A percentile compares a stretch with the other conserved stretches of the same genome.
phyloP scores from a whole-genome alignment of 2,797 vertebrate genomes.

The Hippoglossus hippoglossus region DNA sequence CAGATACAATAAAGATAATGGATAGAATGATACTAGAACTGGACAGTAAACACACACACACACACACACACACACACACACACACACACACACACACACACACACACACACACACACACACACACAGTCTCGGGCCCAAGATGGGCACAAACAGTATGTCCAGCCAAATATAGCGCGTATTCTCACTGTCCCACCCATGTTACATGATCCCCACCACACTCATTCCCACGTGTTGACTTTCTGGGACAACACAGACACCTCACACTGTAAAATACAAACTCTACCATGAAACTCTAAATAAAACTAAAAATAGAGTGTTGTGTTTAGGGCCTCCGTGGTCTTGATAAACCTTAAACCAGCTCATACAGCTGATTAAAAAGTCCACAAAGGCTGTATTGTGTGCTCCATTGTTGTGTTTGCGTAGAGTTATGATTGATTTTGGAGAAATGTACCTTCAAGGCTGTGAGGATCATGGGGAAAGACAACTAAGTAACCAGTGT shows the following conservation, averaged over 20 bases:
- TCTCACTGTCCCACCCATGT: conserved; percentile 62
- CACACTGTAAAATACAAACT: conserved; percentile 55
- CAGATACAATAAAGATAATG: not conserved
- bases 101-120: conserved; percentile 25
- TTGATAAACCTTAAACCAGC: not conserved
- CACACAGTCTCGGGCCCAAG: conserved; percentile 65
- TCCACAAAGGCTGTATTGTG: not conserved
- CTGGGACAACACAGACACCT: conserved; percentile 44
- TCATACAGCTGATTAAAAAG: conserved; percentile 28
- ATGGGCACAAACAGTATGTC: conserved; percentile 79
- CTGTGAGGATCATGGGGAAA: conserved; percentile 1
- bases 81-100: conserved; percentile 33
- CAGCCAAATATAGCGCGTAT: conserved; percentile 81
- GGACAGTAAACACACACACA: conserved; percentile 20
- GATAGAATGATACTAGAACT: not conserved
- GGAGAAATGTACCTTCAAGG: not conserved
- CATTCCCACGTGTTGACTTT: conserved; percentile 52
- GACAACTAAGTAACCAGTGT: conserved; percentile 3
- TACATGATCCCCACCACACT: conserved; percentile 55
- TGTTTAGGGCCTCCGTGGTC: conserved; percentile 5
- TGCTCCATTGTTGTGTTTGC: not conserved
- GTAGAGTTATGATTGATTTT: not conserved
- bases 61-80: conserved; percentile 29
- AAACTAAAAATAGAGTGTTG: conserved; percentile 26
- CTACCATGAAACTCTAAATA: conserved; percentile 20